Percentiles rank a stretch among this genome's conserved stretches.
These are phyloP conservation scores for Drosophila putrida DNA, from an alignment of 2,888 invertebrate genomes.

Conservation along the genomic window DNA sequence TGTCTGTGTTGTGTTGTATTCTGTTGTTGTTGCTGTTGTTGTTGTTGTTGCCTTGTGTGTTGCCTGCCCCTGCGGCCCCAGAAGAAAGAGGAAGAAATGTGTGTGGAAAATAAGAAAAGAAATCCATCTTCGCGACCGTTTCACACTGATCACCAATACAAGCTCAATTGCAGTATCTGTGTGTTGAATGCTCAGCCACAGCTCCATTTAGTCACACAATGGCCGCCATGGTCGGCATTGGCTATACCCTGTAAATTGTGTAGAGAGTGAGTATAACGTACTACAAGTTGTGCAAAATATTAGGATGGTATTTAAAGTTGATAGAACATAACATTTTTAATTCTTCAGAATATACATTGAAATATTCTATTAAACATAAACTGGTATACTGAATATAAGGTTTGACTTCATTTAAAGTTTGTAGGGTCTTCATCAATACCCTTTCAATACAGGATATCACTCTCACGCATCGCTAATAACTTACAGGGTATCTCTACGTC, in stretches of 20 bases:
- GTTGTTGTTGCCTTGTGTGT: slow-evolving; percentile 20
- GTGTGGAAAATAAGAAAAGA: slow-evolving; percentile 71
- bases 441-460: background rate
- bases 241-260: slow-evolving; percentile 14
- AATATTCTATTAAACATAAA: too few relatives aligned
- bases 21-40: slow-evolving; percentile 32
- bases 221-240: slow-evolving; percentile 49
- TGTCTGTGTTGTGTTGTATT: slow-evolving; percentile 13
- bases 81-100: slow-evolving; percentile 38
- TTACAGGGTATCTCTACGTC: slow-evolving; percentile 25
- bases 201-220: slow-evolving; percentile 67
- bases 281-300: background rate
- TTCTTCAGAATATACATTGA: background rate
- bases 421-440: background rate
- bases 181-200: slow-evolving; percentile 32
- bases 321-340: background rate
- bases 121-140: slow-evolving; percentile 80
- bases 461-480: background rate
- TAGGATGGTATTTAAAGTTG: background rate
- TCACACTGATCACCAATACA: slow-evolving; percentile 66
- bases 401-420: too few relatives aligned
- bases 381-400: too few relatives aligned
- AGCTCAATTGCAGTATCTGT: slow-evolving; percentile 33
- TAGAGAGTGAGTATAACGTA: background rate
- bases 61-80: slow-evolving; percentile 6